Base-by-base conservation (phyloP, 2,888 invertebrate genomes). In the Tubulanus polymorphus region DNA sequence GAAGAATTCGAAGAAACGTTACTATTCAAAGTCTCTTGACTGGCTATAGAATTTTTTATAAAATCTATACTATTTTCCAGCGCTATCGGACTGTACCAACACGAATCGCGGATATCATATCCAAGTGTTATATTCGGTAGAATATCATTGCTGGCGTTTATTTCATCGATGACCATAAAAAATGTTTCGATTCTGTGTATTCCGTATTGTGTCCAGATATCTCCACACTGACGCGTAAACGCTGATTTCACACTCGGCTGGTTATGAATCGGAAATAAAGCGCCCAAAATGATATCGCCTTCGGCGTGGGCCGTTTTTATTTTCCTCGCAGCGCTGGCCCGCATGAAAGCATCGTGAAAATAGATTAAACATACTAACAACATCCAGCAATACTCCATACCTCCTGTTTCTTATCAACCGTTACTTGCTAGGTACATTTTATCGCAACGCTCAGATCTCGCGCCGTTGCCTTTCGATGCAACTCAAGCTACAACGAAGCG, bases 51-150 rank as follows among this genome's bases (percentile, higher is more conserved):
- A 72, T 87, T 87, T 48, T 88, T 83, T 64, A 88, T 87, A 67
- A 88, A 84, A 78, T 88, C 87, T 61, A 89, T 86, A 72, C 86
- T 86, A 78, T 88, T 88, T 69, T 88, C 88, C 61, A 90, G 81
- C 29, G 89, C 89, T 3, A 89, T 87, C 18, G 88, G 86, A 2
- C 89, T 86, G 69, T 88, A 88, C 89, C 89, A 90, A 77, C 90
- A 90, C 26, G 88, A 88, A 79, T 90, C 90, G 2, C 88, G 81
- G 59, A 88, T 87, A 75, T 88, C 88, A 54, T 87, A 84, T 27
- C 89, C 89, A 15, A 86, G 75, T 1, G 79, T 82, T 51, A 85
- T 80, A 60, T 76, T 76, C 6, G 85, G 85, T 56, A 87, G 76
- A 56, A 88, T 80, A 47, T 79, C 75, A 1, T 79, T 74, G 66